phyloP scores from a whole-genome alignment of 2,797 vertebrate species.

The Zalophus californianus region DNA sequence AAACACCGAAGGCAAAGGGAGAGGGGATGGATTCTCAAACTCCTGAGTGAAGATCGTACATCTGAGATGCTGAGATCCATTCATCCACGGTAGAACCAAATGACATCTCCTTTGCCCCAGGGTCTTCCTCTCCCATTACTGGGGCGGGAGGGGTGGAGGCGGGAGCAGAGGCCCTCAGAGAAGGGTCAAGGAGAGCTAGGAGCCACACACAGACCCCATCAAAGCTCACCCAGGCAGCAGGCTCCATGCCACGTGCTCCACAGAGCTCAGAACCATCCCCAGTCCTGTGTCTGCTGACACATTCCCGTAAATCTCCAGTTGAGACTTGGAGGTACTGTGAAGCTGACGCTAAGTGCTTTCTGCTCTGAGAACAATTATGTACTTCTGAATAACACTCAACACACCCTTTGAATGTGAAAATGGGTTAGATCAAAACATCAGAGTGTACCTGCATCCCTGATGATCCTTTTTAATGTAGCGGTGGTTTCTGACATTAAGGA shows the following conservation, averaged over 20 bases:
- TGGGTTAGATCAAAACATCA: background rate
- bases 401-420: background rate
- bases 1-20: background rate
- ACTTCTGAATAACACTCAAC: background rate
- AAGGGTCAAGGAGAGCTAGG: accelerated
- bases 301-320: accelerated
- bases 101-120: accelerated
- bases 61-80: background rate
- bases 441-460: background rate
- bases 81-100: accelerated
- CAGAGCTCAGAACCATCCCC: background rate
- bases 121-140: background rate
- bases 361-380: background rate
- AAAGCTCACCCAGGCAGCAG: accelerated
- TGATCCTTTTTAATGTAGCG: background rate
- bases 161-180: background rate
- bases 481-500: background rate
- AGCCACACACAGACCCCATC: background rate
- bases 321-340: background rate
- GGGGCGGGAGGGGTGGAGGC: accelerated
- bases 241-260: accelerated
- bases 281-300: accelerated
- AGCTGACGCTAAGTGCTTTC: background rate
- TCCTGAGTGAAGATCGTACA: background rate
- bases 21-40: no score